These are phyloP conservation scores for Hippocampus kuda DNA, from an alignment of 2,797 vertebrate species.

Conservation along the genomic window DNA sequence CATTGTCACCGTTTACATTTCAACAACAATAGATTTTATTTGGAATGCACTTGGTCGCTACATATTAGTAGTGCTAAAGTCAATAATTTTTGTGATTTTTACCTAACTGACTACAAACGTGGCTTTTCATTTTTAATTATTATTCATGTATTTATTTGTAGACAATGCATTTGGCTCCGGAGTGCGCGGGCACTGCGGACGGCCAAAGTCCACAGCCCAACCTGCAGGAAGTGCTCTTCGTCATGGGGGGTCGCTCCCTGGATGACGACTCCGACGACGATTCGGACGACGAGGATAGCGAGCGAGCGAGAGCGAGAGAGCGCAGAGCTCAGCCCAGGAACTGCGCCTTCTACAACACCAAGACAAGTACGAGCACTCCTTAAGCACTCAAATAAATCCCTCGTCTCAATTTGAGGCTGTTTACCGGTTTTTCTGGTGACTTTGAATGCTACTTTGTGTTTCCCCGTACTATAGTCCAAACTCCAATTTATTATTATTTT, in stretches of 20 bases:
- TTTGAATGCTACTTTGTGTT: too few relatives aligned
- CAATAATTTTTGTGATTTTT: neutral
- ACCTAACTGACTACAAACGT: too few relatives aligned
- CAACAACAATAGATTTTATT: too few relatives aligned
- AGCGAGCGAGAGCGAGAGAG: constrained; percentile 25
- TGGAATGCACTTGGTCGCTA: too few relatives aligned
- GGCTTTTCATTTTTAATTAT: neutral
- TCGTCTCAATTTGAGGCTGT: too few relatives aligned
- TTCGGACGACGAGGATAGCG: constrained; percentile 61
- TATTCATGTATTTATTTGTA: constrained; percentile 25
- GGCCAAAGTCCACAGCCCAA: constrained; percentile 56
- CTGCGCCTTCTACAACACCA: constrained; percentile 83
- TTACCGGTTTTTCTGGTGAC: too few relatives aligned
- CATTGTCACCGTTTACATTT: too few relatives aligned
- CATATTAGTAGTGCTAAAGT: neutral
- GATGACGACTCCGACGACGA: constrained; percentile 77
- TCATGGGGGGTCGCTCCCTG: constrained; percentile 83
- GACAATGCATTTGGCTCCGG: constrained; percentile 55
- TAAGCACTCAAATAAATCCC: too few relatives aligned
- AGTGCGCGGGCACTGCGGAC: constrained; percentile 36
- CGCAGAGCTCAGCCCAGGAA: constrained; percentile 61
- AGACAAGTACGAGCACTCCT: constrained; percentile 62
- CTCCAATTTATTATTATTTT: too few relatives aligned
- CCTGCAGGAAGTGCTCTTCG: constrained; percentile 89
- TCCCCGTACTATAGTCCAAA: too few relatives aligned